Conservation (phyloP, 2,888 invertebrate genomes). For the Resseliella maxima region DNA sequence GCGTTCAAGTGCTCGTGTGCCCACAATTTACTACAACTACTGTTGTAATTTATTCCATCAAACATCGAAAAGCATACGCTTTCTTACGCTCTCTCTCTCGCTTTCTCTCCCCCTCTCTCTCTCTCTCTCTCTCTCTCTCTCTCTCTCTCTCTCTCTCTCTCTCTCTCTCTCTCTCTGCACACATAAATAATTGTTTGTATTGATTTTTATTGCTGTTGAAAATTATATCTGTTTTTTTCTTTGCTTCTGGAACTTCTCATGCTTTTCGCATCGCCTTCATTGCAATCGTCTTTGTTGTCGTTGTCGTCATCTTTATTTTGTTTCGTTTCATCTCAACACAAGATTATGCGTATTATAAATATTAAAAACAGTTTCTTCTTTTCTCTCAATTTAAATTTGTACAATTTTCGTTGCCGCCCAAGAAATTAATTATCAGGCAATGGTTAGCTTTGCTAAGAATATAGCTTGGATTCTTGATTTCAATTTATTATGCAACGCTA, state of each 20-base stretch:
- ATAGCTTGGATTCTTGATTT: background rate
- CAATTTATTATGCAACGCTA: conserved; percentile 43
- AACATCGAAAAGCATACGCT: background rate
- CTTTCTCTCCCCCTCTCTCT: background rate
- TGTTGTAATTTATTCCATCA: conserved; percentile 43
- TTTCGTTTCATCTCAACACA: background rate
- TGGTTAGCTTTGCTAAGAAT: background rate
- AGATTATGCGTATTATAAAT: conserved; percentile 42
- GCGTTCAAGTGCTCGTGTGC: conserved; percentile 48
- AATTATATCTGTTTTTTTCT: background rate
- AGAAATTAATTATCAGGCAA: background rate
- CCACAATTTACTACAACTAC: conserved; percentile 50
- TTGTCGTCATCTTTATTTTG: background rate
- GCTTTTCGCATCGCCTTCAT: background rate
- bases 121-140: background rate
- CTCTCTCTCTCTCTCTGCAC: background rate
- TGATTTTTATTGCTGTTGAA: conserved; percentile 54
- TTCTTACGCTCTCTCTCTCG: background rate
- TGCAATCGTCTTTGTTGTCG: background rate
- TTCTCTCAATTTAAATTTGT: conserved; percentile 8
- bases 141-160: too few relatives aligned
- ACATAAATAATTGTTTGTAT: conserved; percentile 48
- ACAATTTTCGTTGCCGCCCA: background rate
- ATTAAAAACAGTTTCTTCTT: background rate
- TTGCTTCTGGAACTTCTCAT: conserved; percentile 12